Percentiles rank a stretch among this genome's conserved stretches.
These are phyloP conservation scores for Drosophila nannoptera DNA, from an alignment of 1,140 invertebrate species.

Conservation along the genomic window DNA sequence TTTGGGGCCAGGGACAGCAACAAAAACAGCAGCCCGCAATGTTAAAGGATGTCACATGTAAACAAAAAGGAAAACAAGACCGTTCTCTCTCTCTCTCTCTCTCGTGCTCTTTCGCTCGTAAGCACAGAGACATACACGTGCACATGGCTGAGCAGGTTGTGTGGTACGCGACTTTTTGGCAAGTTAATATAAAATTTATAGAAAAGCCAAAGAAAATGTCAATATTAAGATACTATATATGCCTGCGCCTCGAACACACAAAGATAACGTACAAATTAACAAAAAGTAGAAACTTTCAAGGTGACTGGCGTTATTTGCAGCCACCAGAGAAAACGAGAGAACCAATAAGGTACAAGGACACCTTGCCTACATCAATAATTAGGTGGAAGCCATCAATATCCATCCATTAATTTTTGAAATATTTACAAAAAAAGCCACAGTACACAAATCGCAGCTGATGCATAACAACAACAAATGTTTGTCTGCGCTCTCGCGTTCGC, in stretches of 20 bases:
- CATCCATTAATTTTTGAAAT: conserved; percentile 24
- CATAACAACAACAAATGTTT: conserved; percentile 39
- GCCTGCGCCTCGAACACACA: conserved; percentile 18
- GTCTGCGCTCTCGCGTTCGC: conserved; percentile 4
- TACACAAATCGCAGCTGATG: conserved; percentile 28
- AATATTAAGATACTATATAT: conserved; percentile 49
- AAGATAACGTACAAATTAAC: conserved; percentile 22
- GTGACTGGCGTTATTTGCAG: conserved; percentile 13
- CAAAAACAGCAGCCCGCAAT: conserved; percentile 31
- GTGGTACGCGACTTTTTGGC: conserved; percentile 51
- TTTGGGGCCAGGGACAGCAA: conserved; percentile 70
- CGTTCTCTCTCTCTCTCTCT: conserved; percentile 2
- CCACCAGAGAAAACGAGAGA: not conserved
- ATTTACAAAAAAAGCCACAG: conserved; percentile 7
- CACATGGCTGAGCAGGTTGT: conserved; percentile 1
- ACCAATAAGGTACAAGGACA: conserved; percentile 29
- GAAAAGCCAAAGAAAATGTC: conserved; percentile 61
- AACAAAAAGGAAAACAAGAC: conserved; percentile 40
- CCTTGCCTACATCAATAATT: not conserved
- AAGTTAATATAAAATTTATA: conserved; percentile 71
- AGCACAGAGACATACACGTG: not conserved
- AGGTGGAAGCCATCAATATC: not conserved
- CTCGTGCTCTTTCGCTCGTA: no score
- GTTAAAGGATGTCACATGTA: conserved; percentile 68
- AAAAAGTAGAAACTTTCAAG: conserved; percentile 16